Evolutionary conservation across 2,888 invertebrate species (phyloP), one percentile per base, ranked within the genome.

Genomic region (Sceliomorpha sp.): DNA sequence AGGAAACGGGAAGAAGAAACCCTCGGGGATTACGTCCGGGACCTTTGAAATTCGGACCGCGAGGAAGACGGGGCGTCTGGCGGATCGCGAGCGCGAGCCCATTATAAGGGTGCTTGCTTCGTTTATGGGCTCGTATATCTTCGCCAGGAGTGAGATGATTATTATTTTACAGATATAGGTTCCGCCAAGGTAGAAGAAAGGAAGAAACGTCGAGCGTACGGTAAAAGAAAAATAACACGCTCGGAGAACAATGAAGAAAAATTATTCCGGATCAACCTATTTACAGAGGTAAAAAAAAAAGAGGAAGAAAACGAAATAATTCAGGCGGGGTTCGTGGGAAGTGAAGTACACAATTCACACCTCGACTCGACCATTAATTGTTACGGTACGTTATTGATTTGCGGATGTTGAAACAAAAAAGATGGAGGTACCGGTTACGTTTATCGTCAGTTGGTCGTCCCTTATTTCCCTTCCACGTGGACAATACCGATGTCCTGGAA

Each of bases 101-200:
- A 69, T 69, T 72, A 64, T 60, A 64, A 69, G 69, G 58, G 40
- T 64, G 60, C 73, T 73, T 70, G 71, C 63, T 68, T 75, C 74
- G 75, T 82, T 83, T 82, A 83, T 82, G 75, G 78, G 70, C 71
- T 76, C 81, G 77, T 82, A 82, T 78, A 83, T 82, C 80, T 79
- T 67, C 72, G 58, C 42, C 36, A 44, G 69, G 37, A 50, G 53
- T 39, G 73, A 73, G 74, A 76, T 76, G 74, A 77, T 77, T 78
- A 78, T 78, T 77, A 77, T 76, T 78, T 75, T 68, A 74, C 62
- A 72, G 72, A 77, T 76, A 74, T 55, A 71, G 60, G 64, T 70
- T n/a, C 62, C 64, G 51, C 14, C 10, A 10, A 20, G 37, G 13
- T 17, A 26, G 40, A 51, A 37, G 59, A 70, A 50, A 60, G 47